These are phyloP conservation scores for Anas capensis DNA, from an alignment of 2,797 vertebrate species.

Conservation along the genomic window DNA sequence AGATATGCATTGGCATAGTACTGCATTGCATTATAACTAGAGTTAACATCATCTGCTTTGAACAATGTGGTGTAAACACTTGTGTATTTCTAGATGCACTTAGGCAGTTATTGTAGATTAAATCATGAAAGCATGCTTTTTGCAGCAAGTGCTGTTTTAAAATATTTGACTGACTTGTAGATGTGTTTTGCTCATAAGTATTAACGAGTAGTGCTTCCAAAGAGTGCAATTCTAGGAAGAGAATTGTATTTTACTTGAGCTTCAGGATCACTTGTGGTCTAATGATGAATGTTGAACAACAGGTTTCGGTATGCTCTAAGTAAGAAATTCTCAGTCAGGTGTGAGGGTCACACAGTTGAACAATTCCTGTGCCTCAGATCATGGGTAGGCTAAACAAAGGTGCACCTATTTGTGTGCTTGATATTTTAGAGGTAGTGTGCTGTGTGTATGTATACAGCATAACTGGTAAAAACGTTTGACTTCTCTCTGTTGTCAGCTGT, in stretches of 20 bases:
- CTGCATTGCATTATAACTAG: background rate
- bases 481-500: background rate
- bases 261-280: background rate
- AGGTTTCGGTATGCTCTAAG: background rate
- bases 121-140: background rate
- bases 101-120: background rate
- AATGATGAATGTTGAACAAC: background rate
- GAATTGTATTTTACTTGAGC: background rate
- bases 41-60: background rate
- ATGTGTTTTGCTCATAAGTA: background rate
- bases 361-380: background rate
- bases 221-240: background rate
- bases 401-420: rapidly evolving
- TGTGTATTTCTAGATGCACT: background rate
- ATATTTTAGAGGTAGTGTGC: background rate
- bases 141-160: background rate
- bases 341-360: background rate
- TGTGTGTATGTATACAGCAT: background rate
- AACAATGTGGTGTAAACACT: background rate
- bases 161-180: background rate
- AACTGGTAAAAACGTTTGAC: background rate
- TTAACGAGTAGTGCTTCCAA: background rate
- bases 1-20: background rate
- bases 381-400: background rate
- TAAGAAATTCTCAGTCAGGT: background rate